Conservation (phyloP, 2,797 vertebrate genomes). For the Poecilia picta region DNA sequence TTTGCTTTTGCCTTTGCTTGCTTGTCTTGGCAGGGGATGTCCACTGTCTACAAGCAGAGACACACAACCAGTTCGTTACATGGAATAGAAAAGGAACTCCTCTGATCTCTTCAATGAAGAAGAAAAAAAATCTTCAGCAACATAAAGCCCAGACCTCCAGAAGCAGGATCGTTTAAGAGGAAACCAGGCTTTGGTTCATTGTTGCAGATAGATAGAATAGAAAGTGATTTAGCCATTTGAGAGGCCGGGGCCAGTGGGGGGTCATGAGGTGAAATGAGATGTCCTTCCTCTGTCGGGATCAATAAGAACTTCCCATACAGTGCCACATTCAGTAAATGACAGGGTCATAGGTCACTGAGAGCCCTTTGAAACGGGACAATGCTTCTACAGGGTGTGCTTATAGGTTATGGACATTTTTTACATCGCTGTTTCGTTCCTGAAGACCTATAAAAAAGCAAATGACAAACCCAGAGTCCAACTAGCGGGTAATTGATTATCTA, state of each 20-base stretch:
- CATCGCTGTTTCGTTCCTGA: constrained; percentile 2
- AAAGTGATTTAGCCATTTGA: constrained; percentile 68
- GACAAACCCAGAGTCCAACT: not conserved
- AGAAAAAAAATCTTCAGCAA: constrained; percentile 30
- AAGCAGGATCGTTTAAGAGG: constrained; percentile 47
- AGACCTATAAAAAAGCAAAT: constrained; percentile 6
- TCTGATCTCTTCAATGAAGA: constrained; percentile 15
- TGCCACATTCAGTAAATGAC: constrained; percentile 56
- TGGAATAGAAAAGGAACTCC: constrained; percentile 3
- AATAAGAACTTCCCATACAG: constrained; percentile 55
- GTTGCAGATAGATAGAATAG: constrained; percentile 63
- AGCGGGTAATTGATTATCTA: not conserved
- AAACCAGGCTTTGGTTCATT: constrained; percentile 51
- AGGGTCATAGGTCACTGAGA: constrained; percentile 56
- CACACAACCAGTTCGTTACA: constrained; percentile 28
- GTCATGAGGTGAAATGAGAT: constrained; percentile 62
- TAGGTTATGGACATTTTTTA: constrained; percentile 24
- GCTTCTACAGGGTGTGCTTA: constrained; percentile 13
- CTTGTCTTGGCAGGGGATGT: constrained; percentile 28
- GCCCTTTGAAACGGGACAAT: constrained; percentile 27
- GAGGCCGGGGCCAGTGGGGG: constrained; percentile 41
- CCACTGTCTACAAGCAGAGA: constrained; percentile 59
- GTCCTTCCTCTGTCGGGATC: constrained; percentile 62
- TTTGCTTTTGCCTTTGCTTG: constrained; percentile 77
- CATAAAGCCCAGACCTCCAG: constrained; percentile 61